A percentile compares a stretch with the other conserved stretches of the same genome.
phyloP scores from a whole-genome alignment of 2,113 vertebrate genomes.

The Patagioenas fasciata region DNA sequence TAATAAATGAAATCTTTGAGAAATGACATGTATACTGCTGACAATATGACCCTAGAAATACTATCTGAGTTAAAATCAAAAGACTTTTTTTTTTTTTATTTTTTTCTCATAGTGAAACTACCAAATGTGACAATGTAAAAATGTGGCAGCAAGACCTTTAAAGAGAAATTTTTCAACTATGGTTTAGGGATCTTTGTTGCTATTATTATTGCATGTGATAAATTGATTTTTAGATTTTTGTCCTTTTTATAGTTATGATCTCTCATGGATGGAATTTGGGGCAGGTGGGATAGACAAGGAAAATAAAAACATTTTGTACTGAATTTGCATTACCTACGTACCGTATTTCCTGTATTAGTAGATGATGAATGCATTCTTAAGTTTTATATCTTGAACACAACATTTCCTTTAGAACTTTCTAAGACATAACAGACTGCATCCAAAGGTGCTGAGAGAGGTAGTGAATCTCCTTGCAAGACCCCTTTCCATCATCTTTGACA shows the following conservation, averaged over 20 bases:
- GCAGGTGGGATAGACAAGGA: neutral
- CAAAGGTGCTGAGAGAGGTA: neutral
- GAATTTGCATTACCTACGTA: neutral
- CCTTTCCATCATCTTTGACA: neutral
- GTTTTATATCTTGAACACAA: neutral
- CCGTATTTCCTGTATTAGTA: neutral
- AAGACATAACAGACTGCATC: neutral
- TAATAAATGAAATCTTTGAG: neutral
- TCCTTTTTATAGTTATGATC: neutral
- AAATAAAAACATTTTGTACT: neutral
- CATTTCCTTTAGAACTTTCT: neutral
- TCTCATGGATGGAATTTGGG: neutral
- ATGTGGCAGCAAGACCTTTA: neutral
- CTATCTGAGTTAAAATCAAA: neutral
- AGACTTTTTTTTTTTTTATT: neutral
- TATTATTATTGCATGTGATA: neutral
- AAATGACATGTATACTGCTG: neutral
- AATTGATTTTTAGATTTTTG: neutral
- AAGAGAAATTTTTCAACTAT: neutral
- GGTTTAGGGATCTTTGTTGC: neutral
- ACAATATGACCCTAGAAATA: neutral
- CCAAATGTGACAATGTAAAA: neutral
- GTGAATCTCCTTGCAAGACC: neutral
- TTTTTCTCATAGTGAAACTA: neutral
- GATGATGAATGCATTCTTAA: neutral